Percentiles rank a stretch among this genome's conserved stretches.
phyloP scores from a whole-genome alignment of 2,797 vertebrate genomes.

The Oreonectes daqikongensis region DNA sequence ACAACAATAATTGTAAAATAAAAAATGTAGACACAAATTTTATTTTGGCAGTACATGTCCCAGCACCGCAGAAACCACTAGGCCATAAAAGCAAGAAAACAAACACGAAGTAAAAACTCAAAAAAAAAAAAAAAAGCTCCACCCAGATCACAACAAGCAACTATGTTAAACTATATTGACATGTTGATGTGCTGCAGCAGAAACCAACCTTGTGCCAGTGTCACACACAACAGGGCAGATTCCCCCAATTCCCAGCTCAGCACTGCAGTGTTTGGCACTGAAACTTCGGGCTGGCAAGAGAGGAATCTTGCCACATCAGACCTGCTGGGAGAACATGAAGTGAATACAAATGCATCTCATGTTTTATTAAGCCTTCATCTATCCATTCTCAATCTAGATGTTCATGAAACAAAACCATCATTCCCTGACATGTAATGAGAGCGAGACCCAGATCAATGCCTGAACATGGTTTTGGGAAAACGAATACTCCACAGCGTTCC shows the following conservation, averaged over 20 bases:
- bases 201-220: constrained; percentile 45
- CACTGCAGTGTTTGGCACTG: constrained; percentile 45
- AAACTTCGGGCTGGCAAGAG: constrained; percentile 70
- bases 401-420: constrained; percentile 78
- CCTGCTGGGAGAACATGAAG: constrained; percentile 14
- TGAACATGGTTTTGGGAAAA: constrained; percentile 57
- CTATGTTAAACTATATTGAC: constrained; percentile 11
- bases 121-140: too few relatives aligned
- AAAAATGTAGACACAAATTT: too few relatives aligned
- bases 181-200: constrained; percentile 35
- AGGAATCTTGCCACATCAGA: constrained; percentile 38
- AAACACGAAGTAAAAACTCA: too few relatives aligned
- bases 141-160: constrained; percentile 40
- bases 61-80: too few relatives aligned
- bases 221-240: constrained; percentile 63
- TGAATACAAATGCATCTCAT: constrained; percentile 80
- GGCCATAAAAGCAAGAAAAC: too few relatives aligned
- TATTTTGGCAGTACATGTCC: too few relatives aligned
- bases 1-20: too few relatives aligned
- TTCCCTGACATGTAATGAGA: constrained; percentile 71
- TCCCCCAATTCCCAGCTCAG: constrained; percentile 56
- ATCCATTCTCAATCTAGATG: constrained; percentile 65
- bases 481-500: constrained; percentile 68
- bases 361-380: constrained; percentile 79
- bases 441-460: constrained; percentile 22